Evolutionary conservation across 2,113 vertebrate genomes (phyloP), one percentile per base, ranked within the genome.

Genomic region (Hippolais icterina): DNA sequence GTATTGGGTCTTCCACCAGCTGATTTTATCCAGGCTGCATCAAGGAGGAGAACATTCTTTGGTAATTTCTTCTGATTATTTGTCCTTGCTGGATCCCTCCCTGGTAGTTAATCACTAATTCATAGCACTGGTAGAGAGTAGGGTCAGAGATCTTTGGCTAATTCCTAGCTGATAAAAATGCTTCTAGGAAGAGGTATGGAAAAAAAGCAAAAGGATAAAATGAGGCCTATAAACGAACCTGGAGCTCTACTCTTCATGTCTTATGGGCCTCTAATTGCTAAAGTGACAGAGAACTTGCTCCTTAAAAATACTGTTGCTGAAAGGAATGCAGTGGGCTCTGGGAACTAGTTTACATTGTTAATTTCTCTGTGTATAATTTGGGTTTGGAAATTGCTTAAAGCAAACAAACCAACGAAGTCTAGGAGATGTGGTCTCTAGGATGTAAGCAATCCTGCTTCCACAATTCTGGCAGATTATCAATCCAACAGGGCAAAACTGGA

Each of bases 1-100:
- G 98, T 99, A 69, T 94, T 99, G 92, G 99, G 99, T 82, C 97
- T 99, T 97, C 99, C 99, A 65, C 98, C 99, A 53, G 96, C 98
- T 87, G 98, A 98, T 90, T 99, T 99, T 94, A 97, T 99, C 84
- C 98, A 99, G 97, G 98, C 96, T 13, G 98, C 99, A 8, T 98
- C 99, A 20, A 98, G 99, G 94, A 98, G 93, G 94, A 97, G 98
- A 93, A 97, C 98, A 1, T 99, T 99, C 97, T 99, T 99, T 52
- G 99, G 99, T 99, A 97, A 98, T 98, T 95, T 41, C 53, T 82
- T 64, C 27, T 76, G 25, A 13, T 65, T 85, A 12, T 47, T 84
- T 77, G 27, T 63, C 47, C 27, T 84, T 71, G 19, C 6, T 13
- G 39, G 24, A 78, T 39, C 22, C 11, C 25, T 52, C 14, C 23